Evolutionary conservation across 2,113 vertebrate species (phyloP).

Genomic region (Artemisiospiza belli): DNA sequence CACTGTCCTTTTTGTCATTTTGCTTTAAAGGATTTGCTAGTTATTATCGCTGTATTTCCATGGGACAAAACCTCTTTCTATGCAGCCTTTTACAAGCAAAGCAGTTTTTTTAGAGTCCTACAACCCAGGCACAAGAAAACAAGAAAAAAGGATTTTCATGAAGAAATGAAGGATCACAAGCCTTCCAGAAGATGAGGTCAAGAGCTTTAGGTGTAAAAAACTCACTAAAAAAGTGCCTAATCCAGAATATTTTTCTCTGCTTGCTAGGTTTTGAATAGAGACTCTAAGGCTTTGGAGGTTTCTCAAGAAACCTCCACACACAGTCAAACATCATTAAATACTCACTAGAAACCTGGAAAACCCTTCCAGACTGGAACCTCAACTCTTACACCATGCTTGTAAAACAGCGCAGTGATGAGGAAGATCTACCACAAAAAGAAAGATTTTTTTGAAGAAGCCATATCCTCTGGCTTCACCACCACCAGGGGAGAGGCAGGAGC

Average conservation of each 20-base stretch:
- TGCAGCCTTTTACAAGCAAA: background rate
- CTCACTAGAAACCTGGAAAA: background rate
- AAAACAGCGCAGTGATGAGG: rapidly evolving
- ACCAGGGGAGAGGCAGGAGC: background rate
- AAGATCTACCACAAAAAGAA: background rate
- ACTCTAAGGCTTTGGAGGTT: background rate
- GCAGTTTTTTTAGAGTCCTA: background rate
- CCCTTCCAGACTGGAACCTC: background rate
- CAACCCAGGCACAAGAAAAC: background rate
- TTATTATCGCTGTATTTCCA: background rate
- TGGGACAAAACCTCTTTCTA: background rate
- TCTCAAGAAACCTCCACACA: background rate
- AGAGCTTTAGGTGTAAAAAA: background rate
- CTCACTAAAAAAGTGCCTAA: background rate
- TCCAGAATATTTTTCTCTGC: background rate
- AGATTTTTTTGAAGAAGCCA: background rate
- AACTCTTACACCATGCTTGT: background rate
- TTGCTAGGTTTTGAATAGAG: background rate
- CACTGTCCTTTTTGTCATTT: background rate
- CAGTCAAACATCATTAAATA: background rate
- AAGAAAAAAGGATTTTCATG: background rate
- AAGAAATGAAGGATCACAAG: background rate
- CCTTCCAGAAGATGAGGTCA: background rate
- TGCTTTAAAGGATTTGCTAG: background rate
- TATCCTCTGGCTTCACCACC: background rate